phyloP scores from a whole-genome alignment of 2,888 invertebrate species.

The Plusia festucae region DNA sequence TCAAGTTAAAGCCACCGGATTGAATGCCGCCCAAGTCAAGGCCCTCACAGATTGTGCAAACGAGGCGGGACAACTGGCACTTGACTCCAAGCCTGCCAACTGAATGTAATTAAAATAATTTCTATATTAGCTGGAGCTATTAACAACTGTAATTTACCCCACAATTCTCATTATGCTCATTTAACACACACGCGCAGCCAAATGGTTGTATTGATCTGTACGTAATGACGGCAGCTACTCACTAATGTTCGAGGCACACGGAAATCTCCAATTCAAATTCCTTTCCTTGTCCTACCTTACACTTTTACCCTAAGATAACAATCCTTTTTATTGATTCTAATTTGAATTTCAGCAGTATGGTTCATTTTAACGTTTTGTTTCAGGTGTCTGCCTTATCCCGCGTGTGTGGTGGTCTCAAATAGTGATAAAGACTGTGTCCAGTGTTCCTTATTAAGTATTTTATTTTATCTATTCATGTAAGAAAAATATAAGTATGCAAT shows the following conservation, averaged over 20 bases:
- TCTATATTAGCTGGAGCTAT: slow-evolving; percentile 46
- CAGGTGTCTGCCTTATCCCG: slow-evolving; percentile 80
- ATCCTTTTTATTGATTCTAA: slow-evolving; percentile 14
- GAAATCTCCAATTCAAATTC: slow-evolving; percentile 48
- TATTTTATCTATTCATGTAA: slow-evolving; percentile 74
- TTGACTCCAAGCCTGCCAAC: slow-evolving; percentile 84
- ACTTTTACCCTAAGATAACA: slow-evolving; percentile 29
- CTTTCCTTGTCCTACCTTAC: slow-evolving; percentile 37
- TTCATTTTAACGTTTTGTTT: slow-evolving; percentile 74
- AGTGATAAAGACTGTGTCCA: slow-evolving; percentile 89
- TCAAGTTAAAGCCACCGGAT: slow-evolving; percentile 83
- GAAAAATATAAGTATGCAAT: slow-evolving; percentile 76
- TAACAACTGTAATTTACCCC: slow-evolving; percentile 53
- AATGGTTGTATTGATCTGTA: slow-evolving; percentile 44
- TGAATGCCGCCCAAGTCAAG: slow-evolving; percentile 84
- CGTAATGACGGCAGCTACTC: slow-evolving; percentile 47
- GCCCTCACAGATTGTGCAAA: slow-evolving; percentile 87
- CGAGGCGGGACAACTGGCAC: slow-evolving; percentile 85
- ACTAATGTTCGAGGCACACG: slow-evolving; percentile 67
- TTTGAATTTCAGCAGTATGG: slow-evolving; percentile 9
- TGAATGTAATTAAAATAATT: slow-evolving; percentile 76
- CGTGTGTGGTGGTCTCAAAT: slow-evolving; percentile 82
- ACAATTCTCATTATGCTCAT: slow-evolving; percentile 37
- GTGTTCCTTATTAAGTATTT: slow-evolving; percentile 85
- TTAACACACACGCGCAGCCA: slow-evolving; percentile 40